Evolutionary conservation across 2,888 invertebrate species (phyloP).

Genomic region (Zelleria hepariella): DNA sequence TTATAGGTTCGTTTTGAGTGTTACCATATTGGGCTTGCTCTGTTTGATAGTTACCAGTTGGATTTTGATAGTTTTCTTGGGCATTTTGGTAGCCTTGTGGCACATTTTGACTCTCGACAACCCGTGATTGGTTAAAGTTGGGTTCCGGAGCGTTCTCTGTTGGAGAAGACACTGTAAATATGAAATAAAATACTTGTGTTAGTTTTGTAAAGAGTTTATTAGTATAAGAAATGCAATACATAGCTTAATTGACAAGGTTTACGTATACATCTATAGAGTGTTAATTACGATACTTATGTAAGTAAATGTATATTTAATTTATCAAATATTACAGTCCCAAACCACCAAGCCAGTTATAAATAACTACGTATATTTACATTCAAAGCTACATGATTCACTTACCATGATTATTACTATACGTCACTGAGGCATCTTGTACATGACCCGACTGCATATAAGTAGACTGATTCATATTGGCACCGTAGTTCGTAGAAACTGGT

Average conservation of each 20-base stretch:
- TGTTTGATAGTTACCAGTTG: background rate
- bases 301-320: background rate
- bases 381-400: constrained; percentile 26
- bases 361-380: background rate
- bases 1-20: background rate
- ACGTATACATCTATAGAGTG: constrained; percentile 5
- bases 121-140: constrained; percentile 20
- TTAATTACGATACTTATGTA: background rate
- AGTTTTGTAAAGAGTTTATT: constrained; percentile 11
- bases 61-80: background rate
- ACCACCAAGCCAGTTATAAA: background rate
- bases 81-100: constrained; percentile 12
- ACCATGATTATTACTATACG: constrained; percentile 53
- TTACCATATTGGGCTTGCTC: too few relatives aligned
- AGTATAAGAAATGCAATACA: constrained; percentile 9
- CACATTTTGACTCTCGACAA: constrained; percentile 2
- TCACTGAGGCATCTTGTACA: constrained; percentile 36
- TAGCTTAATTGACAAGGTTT: background rate
- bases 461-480: constrained; percentile 46
- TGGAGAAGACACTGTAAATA: constrained; percentile 51
- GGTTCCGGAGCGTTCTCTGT: constrained; percentile 36
- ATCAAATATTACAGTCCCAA: background rate
- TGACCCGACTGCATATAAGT: constrained; percentile 54
- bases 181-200: constrained; percentile 26
- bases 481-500: constrained; percentile 39